Base-by-base conservation (phyloP, 1,140 invertebrate genomes). In the Drepana arcuata region DNA sequence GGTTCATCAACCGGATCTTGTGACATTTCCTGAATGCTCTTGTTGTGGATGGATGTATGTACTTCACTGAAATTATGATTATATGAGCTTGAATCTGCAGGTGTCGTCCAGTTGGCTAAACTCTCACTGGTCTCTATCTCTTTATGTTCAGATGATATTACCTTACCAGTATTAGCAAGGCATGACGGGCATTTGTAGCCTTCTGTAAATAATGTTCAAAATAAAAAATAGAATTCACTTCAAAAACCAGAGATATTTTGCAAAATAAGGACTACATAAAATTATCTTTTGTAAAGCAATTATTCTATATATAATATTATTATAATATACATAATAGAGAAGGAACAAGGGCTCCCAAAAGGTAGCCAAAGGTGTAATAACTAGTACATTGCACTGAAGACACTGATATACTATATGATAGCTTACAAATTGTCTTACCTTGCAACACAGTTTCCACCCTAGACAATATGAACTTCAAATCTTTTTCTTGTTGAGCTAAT, bases 401-500 rank as follows among this genome's bases (percentile, higher is more conserved):
- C n/a, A n/a, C n/a, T n/a, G n/a, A n/a, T n/a, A n/a, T n/a, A n/a
- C n/a, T n/a, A n/a, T n/a, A n/a, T n/a, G n/a, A n/a, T n/a, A n/a
- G n/a, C n/a, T n/a, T n/a, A n/a, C n/a, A n/a, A n/a, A n/a, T n/a
- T n/a, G 30, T 43, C 23, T 34, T 53, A 81, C 77, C 66, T 48
- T 50, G 43, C 21, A 74, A 45, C 24, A 78, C 33, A 31, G 29
- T 48, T 64, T 84, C 78, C 35, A 84, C 38, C 51, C 54, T 75
- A 9, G 63, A 50, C 18, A 84, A 44, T 2, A 78, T 44, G 29
- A 66, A 40, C 60, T 87, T 88, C 10, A 93, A 75, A 54, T 87
- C 86, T 34, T 83, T 79, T 72, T 91, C 88, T 68, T 93, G 91
- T 42, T 85, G 70, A 35, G 85, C 63, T 25, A 91, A 70, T 40